Conservation (phyloP, 2,888 invertebrate species). For the Sylvicola cinctus region DNA sequence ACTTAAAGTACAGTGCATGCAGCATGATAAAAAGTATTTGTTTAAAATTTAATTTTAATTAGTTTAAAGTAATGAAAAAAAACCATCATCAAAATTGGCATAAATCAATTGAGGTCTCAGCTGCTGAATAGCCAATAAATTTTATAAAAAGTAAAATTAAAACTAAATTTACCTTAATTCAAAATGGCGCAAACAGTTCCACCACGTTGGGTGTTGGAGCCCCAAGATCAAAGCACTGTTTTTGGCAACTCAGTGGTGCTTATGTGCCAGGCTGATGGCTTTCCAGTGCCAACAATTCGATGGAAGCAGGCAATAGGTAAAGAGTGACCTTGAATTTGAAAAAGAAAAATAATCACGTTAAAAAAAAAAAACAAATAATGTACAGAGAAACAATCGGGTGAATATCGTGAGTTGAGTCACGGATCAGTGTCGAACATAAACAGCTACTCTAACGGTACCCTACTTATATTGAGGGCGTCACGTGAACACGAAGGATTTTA, state of each 20-base stretch:
- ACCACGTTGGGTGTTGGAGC: slow-evolving; percentile 53
- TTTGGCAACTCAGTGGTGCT: slow-evolving; percentile 46
- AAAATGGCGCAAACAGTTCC: slow-evolving; percentile 33
- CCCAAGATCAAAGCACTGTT: slow-evolving; percentile 47
- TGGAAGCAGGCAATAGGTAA: slow-evolving; percentile 34
- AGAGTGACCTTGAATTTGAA: slow-evolving; percentile 4
- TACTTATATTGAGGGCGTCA: slow-evolving; percentile 29
- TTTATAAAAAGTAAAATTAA: no score
- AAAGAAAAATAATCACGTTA: no score
- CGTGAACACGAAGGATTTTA: slow-evolving; percentile 33
- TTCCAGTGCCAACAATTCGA: slow-evolving; percentile 39
- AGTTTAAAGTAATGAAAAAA: no score
- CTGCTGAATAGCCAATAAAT: no score
- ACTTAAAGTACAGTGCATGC: no score
- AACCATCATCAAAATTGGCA: no score
- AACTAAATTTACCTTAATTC: neutral
- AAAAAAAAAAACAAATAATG: no score
- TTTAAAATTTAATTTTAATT: no score
- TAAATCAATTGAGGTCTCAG: no score
- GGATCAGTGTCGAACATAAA: slow-evolving; percentile 22
- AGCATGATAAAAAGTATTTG: no score
- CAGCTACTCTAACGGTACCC: slow-evolving; percentile 27
- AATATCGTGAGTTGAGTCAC: slow-evolving; percentile 29
- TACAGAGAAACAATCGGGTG: slow-evolving; percentile 24
- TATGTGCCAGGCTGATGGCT: slow-evolving; percentile 55